phyloP scores from a whole-genome alignment of 1,140 invertebrate genomes.

The Drosophila biarmipes region DNA sequence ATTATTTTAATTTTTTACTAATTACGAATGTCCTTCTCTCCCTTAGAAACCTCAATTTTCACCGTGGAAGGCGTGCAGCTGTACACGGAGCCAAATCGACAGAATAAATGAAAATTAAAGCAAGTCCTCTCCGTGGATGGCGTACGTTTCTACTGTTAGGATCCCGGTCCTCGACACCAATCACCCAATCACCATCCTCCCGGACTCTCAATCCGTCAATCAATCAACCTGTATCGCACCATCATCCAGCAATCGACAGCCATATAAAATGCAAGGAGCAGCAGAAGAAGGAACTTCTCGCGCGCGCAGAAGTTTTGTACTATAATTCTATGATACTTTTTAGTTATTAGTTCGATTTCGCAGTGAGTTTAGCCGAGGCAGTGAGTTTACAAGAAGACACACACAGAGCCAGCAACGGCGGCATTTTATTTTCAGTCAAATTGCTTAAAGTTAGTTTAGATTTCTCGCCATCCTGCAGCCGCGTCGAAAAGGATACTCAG shows the following conservation, averaged over 20 bases:
- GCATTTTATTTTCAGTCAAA: slow-evolving; percentile 69
- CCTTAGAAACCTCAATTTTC: slow-evolving; percentile 95
- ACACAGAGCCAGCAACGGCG: slow-evolving; percentile 13
- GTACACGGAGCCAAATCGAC: slow-evolving; percentile 87
- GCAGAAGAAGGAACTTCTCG: slow-evolving; percentile 17
- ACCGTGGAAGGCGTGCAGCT: slow-evolving; percentile 94
- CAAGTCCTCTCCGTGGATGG: slow-evolving; percentile 84
- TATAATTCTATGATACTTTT: slow-evolving; percentile 51
- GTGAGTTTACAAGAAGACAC: slow-evolving; percentile 5
- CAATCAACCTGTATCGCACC: slow-evolving; percentile 30
- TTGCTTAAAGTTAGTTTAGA: slow-evolving; percentile 52
- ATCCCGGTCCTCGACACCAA: slow-evolving; percentile 28
- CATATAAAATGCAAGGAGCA: slow-evolving; percentile 38
- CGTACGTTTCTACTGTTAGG: slow-evolving; percentile 84
- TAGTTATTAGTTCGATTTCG: slow-evolving; percentile 64
- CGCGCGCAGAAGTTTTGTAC: slow-evolving; percentile 40
- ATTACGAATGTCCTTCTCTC: background rate
- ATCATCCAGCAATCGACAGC: slow-evolving; percentile 52
- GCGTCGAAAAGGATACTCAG: slow-evolving; percentile 66
- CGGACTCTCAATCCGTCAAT: slow-evolving; percentile 40
- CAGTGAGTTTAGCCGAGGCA: slow-evolving; percentile 22
- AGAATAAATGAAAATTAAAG: slow-evolving; percentile 85
- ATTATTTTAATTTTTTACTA: slow-evolving; percentile 32
- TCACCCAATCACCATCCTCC: slow-evolving; percentile 14
- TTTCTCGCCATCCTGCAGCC: slow-evolving; percentile 35